These are phyloP conservation scores for Torymus texanus DNA, from an alignment of 2,888 invertebrate genomes.

Conservation along the genomic window DNA sequence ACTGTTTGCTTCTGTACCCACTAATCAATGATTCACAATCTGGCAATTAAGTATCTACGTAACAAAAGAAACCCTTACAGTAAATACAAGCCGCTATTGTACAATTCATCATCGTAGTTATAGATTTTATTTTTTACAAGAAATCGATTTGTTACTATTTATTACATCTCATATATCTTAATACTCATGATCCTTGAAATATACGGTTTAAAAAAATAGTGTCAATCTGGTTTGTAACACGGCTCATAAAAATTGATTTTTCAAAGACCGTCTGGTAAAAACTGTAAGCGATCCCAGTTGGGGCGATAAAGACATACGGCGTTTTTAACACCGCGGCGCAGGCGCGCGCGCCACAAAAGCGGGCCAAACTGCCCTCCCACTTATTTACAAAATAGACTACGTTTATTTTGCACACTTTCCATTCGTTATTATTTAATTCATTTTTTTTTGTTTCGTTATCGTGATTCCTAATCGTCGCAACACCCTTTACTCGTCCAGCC, in stretches of 20 bases:
- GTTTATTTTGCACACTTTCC: constrained; percentile 24
- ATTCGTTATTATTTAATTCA: no score
- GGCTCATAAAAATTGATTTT: constrained; percentile 51
- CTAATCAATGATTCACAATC: no score
- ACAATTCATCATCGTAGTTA: neutral
- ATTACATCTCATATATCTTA: no score
- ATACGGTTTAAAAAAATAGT: constrained; percentile 31
- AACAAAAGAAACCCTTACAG: constrained; percentile 1
- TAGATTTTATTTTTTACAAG: neutral
- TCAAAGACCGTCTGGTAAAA: constrained; percentile 34
- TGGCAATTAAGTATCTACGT: no score
- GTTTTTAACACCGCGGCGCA: neutral
- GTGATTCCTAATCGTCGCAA: constrained; percentile 22
- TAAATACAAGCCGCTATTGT: constrained; percentile 4
- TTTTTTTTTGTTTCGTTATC: neutral
- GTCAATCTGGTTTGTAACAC: neutral
- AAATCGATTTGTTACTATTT: neutral
- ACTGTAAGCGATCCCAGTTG: neutral
- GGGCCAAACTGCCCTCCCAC: neutral
- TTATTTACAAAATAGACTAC: constrained; percentile 54
- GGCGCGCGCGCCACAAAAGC: no score
- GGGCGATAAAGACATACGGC: neutral
- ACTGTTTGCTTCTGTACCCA: no score
- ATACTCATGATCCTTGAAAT: constrained; percentile 16
- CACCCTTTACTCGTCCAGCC: constrained; percentile 39